phyloP scores from a whole-genome alignment of 2,888 invertebrate species.

The Pterostichus niger region DNA sequence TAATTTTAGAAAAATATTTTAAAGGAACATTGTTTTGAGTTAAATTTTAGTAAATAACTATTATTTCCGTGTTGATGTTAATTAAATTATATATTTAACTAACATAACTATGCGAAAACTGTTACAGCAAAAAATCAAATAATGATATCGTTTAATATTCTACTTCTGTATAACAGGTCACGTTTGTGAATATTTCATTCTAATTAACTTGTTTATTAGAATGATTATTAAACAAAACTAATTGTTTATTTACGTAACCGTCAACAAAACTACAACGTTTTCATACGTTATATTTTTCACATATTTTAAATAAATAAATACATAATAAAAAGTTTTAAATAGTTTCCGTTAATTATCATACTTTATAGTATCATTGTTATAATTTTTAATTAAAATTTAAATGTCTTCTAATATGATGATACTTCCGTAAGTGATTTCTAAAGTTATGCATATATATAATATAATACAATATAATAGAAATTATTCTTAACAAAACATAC shows the following conservation, averaged over 20 bases:
- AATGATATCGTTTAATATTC: too few relatives aligned
- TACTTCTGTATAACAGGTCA: too few relatives aligned
- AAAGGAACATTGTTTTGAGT: too few relatives aligned
- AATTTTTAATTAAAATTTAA: constrained; percentile 51
- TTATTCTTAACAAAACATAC: constrained; percentile 28
- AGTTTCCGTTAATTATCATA: constrained; percentile 47
- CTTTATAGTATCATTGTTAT: constrained; percentile 38
- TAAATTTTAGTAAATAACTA: too few relatives aligned
- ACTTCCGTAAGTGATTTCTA: constrained; percentile 47
- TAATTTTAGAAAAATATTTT: too few relatives aligned
- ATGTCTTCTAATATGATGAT: constrained; percentile 23
- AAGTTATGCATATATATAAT: constrained; percentile 25
- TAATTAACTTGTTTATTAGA: neutral
- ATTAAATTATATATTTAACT: too few relatives aligned
- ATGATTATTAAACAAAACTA: neutral
- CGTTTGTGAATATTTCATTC: too few relatives aligned
- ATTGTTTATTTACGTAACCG: constrained; percentile 2
- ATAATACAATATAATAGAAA: constrained; percentile 34
- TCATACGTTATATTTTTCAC: constrained; percentile 3
- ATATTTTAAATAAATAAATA: constrained; percentile 19
- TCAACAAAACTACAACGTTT: neutral
- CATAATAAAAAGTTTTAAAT: neutral
- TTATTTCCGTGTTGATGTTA: too few relatives aligned
- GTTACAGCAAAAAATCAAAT: too few relatives aligned
- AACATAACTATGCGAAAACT: too few relatives aligned